A percentile compares a stretch with the other conserved stretches of the same genome.
Conservation (phyloP, 1,140 invertebrate genomes). For the Phenacoccus solenopsis region DNA sequence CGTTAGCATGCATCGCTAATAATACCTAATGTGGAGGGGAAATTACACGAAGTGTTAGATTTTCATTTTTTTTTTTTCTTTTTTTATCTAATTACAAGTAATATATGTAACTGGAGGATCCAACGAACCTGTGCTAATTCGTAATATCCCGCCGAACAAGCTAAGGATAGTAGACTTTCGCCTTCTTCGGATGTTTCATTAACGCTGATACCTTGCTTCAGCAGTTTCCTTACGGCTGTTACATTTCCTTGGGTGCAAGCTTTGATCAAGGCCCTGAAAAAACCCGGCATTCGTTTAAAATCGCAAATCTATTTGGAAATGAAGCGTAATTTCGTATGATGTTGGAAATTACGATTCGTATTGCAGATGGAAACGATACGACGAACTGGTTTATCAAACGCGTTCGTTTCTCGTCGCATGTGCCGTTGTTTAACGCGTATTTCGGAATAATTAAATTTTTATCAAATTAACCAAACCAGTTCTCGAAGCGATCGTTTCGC, state of each 20-base stretch:
- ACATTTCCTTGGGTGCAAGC: conserved; percentile 89
- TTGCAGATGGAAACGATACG: too few relatives aligned
- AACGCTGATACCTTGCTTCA: conserved; percentile 80
- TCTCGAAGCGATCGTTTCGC: too few relatives aligned
- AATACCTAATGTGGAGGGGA: too few relatives aligned
- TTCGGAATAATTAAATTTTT: background rate
- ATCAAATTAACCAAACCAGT: background rate
- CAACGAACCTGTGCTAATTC: conserved; percentile 67
- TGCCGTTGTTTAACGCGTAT: background rate
- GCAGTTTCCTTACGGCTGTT: conserved; percentile 69
- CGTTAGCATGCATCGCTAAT: conserved; percentile 91
- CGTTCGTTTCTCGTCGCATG: too few relatives aligned
- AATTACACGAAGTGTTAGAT: too few relatives aligned
- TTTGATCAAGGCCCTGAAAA: conserved; percentile 54
- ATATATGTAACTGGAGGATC: too few relatives aligned
- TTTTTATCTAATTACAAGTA: too few relatives aligned
- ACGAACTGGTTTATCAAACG: background rate
- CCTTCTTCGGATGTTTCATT: conserved; percentile 89
- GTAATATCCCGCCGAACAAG: conserved; percentile 86
- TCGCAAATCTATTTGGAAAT: too few relatives aligned
- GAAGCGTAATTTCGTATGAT: too few relatives aligned
- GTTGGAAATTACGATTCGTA: too few relatives aligned
- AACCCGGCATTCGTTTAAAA: too few relatives aligned
- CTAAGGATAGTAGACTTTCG: conserved; percentile 78
- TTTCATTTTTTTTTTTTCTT: too few relatives aligned